phyloP scores from a whole-genome alignment of 2,888 invertebrate genomes.

The Platypus cylindrus region DNA sequence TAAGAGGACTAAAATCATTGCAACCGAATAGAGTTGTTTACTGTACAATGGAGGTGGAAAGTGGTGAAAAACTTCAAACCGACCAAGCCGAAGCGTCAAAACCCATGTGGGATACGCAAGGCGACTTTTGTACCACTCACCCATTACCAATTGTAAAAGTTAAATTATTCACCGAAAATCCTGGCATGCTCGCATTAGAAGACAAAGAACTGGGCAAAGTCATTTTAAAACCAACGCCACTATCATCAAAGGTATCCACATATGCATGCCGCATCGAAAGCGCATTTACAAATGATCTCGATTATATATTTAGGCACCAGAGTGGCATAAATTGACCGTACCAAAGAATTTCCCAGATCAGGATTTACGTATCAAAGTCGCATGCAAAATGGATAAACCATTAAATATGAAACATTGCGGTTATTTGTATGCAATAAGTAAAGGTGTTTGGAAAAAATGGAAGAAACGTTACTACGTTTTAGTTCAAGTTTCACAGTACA shows the following conservation, averaged over 20 bases:
- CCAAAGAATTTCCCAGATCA: slow-evolving; percentile 92
- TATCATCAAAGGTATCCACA: slow-evolving; percentile 63
- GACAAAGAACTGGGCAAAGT: slow-evolving; percentile 97
- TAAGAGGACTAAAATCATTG: slow-evolving; percentile 92
- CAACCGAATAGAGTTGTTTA: slow-evolving; percentile 97
- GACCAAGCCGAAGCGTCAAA: slow-evolving; percentile 99
- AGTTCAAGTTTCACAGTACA: slow-evolving; percentile 99
- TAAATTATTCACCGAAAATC: slow-evolving; percentile 94
- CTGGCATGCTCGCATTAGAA: slow-evolving; percentile 93
- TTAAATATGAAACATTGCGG: slow-evolving; percentile 98
- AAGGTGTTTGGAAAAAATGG: slow-evolving; percentile 99
- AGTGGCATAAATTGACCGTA: slow-evolving; percentile 97
- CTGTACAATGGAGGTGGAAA: slow-evolving; percentile 99
- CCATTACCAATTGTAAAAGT: slow-evolving; percentile 95
- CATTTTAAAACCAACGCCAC: slow-evolving; percentile 71
- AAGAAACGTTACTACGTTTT: slow-evolving; percentile 96
- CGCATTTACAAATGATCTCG: not conserved
- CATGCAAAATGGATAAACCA: slow-evolving; percentile 97
- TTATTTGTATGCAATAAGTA: slow-evolving; percentile 84
- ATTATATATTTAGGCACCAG: slow-evolving; percentile 54
- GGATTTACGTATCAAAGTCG: slow-evolving; percentile 92
- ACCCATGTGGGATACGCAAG: slow-evolving; percentile 99
- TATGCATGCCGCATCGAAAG: too few relatives aligned
- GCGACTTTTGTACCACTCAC: slow-evolving; percentile 96
- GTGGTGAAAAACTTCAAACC: slow-evolving; percentile 96